Evolutionary conservation across 2,888 invertebrate species (phyloP).

Genomic region (Eristalis arbustorum): DNA sequence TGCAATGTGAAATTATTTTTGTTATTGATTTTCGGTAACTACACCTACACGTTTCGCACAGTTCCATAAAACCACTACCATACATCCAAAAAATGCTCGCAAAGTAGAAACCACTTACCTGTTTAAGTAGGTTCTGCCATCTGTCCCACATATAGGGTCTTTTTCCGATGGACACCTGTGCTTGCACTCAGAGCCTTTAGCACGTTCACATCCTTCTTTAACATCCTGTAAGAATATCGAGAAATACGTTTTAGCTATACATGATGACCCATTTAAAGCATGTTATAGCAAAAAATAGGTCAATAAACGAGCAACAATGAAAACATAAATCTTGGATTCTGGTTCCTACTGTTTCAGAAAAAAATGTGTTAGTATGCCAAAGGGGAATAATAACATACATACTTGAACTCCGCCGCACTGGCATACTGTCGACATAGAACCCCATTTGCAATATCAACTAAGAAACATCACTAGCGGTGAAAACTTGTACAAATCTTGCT

Average conservation of each 20-base stretch:
- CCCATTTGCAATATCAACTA: slow-evolving; percentile 37
- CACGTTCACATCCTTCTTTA: slow-evolving; percentile 84
- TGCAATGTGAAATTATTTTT: not conserved
- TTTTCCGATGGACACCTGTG: slow-evolving; percentile 90
- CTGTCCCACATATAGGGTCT: slow-evolving; percentile 93
- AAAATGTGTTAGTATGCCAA: slow-evolving; percentile 60
- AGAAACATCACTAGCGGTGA: slow-evolving; percentile 45
- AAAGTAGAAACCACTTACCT: slow-evolving; percentile 81
- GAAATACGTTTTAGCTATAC: not conserved
- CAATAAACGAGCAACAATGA: slow-evolving; percentile 6
- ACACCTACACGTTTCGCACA: not conserved
- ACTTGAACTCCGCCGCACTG: not conserved
- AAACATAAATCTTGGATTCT: slow-evolving; percentile 1
- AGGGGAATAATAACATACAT: slow-evolving; percentile 36
- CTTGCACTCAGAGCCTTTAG: slow-evolving; percentile 86
- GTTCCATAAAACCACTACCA: not conserved
- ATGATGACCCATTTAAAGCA: slow-evolving; percentile 10
- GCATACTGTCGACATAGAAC: slow-evolving; percentile 2
- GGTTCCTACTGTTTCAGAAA: slow-evolving; percentile 34
- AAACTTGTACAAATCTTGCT: slow-evolving; percentile 53
- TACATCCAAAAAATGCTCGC: not conserved
- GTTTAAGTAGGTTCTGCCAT: slow-evolving; percentile 92
- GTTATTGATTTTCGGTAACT: too few species aligned
- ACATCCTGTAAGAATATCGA: slow-evolving; percentile 77
- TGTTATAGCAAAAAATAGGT: not conserved